Base-by-base conservation (phyloP, 2,888 invertebrate species). In the Drosophila putrida region DNA sequence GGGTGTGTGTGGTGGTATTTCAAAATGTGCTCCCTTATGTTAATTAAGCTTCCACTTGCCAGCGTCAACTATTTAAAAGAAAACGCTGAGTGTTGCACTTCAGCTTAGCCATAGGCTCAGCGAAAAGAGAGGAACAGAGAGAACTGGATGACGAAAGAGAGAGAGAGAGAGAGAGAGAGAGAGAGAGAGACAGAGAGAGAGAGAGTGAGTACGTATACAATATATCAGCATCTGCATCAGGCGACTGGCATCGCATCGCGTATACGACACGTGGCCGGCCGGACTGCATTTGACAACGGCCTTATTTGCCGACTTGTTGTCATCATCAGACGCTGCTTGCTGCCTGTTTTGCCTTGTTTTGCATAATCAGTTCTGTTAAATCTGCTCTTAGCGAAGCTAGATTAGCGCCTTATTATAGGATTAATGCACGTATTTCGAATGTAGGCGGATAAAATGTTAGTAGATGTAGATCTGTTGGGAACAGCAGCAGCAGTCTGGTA, bases 21-120 rank as follows among this genome's bases (percentile, higher is more conserved):
- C 39, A 55, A 75, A 76, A 69, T 73, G 69, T 41, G 73, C 71
- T 81, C 76, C 82, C 75, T 83, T 83, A 88, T 83, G 83, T 84
- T 83, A 83, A 83, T 83, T 83, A 83, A 88, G 83, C 88, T 70
- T 71, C 76, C 80, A 87, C 88, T 83, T 82, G 69, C 80, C 69
- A 78, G 57, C 61, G 46, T 58, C 62, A 83, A 84, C 85, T 88
- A 88, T 82, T 88, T 73, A 82, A 74, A 87, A 77, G 65, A 81
- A 79, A 87, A 68, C 71, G 79, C 77, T 79, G 77, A 88, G 88
- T 78, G 69, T 72, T 61, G 70, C 74, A 70, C 69, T 80, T 73
- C 62, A 64, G 62, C 61, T 55, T 47, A 55, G 51, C 68, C 63
- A 61, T 50, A 75, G 65, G 57, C 65, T 27, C 60, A 53, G 47